Conservation (phyloP, 1,140 invertebrate species). For the Halyomorpha halys region DNA sequence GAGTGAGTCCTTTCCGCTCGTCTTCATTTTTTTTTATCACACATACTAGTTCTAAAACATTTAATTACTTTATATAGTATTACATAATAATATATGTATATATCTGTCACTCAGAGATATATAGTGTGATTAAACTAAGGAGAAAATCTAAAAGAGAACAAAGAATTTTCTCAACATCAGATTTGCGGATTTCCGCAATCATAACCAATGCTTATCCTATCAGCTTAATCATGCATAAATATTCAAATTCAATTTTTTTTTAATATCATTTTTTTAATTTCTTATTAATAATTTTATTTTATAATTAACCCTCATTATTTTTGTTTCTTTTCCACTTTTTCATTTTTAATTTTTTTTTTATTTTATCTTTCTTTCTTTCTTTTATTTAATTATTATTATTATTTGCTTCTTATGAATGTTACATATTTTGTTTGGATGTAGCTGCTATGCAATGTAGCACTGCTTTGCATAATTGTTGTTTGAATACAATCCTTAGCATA, state of each 20-base stretch:
- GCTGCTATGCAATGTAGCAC: too few species aligned
- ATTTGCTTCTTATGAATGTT: not conserved
- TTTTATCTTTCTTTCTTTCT: not conserved
- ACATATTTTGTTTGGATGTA: too few species aligned
- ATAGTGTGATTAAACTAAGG: not conserved
- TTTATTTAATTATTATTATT: not conserved
- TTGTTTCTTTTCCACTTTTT: not conserved
- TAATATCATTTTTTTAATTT: not conserved
- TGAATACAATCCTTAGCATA: too few species aligned
- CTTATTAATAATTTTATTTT: not conserved
- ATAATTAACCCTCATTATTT: not conserved
- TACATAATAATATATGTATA: not conserved
- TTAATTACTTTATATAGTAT: not conserved
- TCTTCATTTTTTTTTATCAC: constrained; percentile 15
- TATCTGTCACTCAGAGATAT: not conserved
- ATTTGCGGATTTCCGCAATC: constrained; percentile 21
- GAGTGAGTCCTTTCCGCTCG: constrained; percentile 22
- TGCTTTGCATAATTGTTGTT: too few species aligned
- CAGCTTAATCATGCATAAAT: constrained; percentile 12
- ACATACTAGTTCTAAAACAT: constrained; percentile 1
- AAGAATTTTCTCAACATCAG: constrained; percentile 29
- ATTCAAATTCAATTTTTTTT: not conserved
- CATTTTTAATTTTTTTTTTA: not conserved
- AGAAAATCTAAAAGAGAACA: constrained; percentile 27
- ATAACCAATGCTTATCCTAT: constrained; percentile 17